Evolutionary conservation across 2,797 vertebrate species (phyloP).

Genomic region (Amniataba percoides): DNA sequence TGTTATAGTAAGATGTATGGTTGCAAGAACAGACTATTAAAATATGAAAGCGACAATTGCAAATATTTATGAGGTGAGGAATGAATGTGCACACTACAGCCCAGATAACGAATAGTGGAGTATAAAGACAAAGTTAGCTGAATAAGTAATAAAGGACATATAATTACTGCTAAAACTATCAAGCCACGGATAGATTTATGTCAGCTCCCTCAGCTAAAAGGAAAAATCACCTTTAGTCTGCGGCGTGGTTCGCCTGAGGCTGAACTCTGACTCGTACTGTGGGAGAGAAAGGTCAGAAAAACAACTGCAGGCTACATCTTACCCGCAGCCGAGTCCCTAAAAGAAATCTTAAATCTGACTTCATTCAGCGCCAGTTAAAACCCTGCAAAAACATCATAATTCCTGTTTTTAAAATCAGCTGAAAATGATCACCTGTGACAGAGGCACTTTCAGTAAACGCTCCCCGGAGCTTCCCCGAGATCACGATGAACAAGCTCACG

Average conservation of each 20-base stretch:
- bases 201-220: not conserved
- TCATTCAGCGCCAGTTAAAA: constrained; percentile 7
- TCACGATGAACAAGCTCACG: constrained; percentile 25
- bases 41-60: not conserved
- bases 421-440: constrained; percentile 10
- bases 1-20: not conserved
- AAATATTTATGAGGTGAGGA: not conserved
- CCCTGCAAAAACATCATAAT: not conserved
- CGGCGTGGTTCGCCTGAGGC: constrained; percentile 19
- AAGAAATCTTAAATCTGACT: not conserved
- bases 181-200: not conserved
- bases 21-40: not conserved
- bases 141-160: not conserved
- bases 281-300: constrained; percentile 38
- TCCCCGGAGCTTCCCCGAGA: constrained; percentile 2
- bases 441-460: constrained; percentile 4
- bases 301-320: constrained; percentile 9
- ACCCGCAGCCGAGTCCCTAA: constrained; percentile 1
- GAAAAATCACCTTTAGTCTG: constrained; percentile 15
- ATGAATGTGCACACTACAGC: not conserved
- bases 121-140: not conserved
- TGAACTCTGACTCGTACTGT: constrained; percentile 22
- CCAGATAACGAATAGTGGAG: not conserved
- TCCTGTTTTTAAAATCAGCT: not conserved
- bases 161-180: not conserved